These are phyloP conservation scores for Heterotis niloticus DNA, from an alignment of 2,113 vertebrate genomes.

Conservation along the genomic window DNA sequence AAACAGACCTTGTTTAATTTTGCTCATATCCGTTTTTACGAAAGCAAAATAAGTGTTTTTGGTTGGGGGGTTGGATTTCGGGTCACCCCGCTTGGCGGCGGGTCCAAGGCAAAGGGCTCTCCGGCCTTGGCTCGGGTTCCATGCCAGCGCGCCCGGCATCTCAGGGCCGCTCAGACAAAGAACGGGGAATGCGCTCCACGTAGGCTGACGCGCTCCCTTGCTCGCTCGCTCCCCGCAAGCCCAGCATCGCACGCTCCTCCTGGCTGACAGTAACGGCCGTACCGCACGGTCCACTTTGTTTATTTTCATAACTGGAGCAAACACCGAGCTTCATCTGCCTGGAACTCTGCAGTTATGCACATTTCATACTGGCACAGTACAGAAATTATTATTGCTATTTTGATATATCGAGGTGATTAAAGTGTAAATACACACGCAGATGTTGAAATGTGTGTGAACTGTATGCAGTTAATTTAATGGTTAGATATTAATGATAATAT, in stretches of 20 bases:
- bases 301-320: background rate
- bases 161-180: constrained; percentile 63
- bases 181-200: constrained; percentile 56
- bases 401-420: background rate
- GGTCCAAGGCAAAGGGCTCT: constrained; percentile 35
- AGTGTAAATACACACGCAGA: background rate
- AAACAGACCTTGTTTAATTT: constrained; percentile 26
- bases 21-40: constrained; percentile 10
- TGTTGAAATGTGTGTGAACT: background rate
- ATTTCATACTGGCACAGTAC: too few relatives aligned
- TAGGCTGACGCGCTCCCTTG: too few relatives aligned
- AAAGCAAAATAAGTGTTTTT: background rate
- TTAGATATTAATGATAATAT: background rate
- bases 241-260: constrained; percentile 23
- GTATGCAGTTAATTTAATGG: background rate
- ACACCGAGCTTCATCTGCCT: background rate
- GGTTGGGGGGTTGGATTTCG: constrained; percentile 29
- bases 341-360: background rate
- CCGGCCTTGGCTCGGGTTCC: constrained; percentile 49
- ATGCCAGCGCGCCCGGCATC: constrained; percentile 49
- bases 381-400: background rate
- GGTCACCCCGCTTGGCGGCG: constrained; percentile 19
- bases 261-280: constrained; percentile 20
- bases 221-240: constrained; percentile 37
- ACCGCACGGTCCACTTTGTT: background rate